Percentiles rank a stretch among this genome's conserved stretches.
Conservation (phyloP, 1,140 invertebrate genomes). For the Thalassaphorura encarpata region DNA sequence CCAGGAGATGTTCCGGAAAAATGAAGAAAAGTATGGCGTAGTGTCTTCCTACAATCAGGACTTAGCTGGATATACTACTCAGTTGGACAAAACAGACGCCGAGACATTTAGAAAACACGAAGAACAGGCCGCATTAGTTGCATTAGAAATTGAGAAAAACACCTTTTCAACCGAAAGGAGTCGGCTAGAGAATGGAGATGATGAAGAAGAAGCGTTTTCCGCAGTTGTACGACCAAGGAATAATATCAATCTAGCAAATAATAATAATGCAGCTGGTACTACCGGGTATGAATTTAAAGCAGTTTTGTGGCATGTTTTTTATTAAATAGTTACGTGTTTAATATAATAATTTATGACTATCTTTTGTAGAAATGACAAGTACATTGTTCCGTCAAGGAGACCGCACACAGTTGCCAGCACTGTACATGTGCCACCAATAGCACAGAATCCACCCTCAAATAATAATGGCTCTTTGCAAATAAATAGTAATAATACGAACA, state of each 20-base stretch:
- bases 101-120: slow-evolving; percentile 68
- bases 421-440: neutral
- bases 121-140: slow-evolving; percentile 73
- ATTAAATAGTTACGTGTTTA: neutral
- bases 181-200: slow-evolving; percentile 82
- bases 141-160: slow-evolving; percentile 78
- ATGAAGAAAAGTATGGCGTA: slow-evolving; percentile 81
- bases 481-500: too few species aligned
- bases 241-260: slow-evolving; percentile 18
- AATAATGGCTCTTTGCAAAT: too few species aligned
- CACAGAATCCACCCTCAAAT: neutral
- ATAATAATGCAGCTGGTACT: neutral
- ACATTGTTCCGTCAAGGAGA: neutral
- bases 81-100: slow-evolving; percentile 68
- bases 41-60: slow-evolving; percentile 77
- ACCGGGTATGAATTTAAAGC: neutral
- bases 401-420: neutral
- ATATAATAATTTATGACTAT: neutral
- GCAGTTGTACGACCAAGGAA: slow-evolving; percentile 37
- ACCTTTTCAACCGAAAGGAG: slow-evolving; percentile 64
- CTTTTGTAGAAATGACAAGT: neutral
- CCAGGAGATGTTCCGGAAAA: slow-evolving; percentile 87
- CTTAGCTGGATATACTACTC: slow-evolving; percentile 75
- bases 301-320: neutral
- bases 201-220: slow-evolving; percentile 66